Percentiles rank a stretch among this genome's conserved stretches.
Evolutionary conservation across 2,888 invertebrate species (phyloP).

Genomic region (Apamea sordens): DNA sequence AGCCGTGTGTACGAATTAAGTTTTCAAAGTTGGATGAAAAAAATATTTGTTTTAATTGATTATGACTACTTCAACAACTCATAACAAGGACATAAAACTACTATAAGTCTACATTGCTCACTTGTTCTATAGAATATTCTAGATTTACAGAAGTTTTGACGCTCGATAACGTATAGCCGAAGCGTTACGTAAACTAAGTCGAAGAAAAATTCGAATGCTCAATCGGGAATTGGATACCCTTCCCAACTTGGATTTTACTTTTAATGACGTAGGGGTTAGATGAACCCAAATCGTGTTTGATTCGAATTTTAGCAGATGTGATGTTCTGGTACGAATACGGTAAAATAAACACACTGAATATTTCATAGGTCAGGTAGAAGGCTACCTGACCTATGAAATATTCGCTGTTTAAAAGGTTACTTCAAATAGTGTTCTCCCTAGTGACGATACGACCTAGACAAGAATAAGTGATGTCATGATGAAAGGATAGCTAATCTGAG

Average conservation of each 20-base stretch:
- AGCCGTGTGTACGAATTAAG: too few species aligned
- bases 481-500: background rate
- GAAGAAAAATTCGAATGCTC: conserved; percentile 56
- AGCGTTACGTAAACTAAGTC: conserved; percentile 48
- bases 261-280: conserved; percentile 56
- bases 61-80: background rate
- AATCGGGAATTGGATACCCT: conserved; percentile 60
- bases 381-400: background rate
- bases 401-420: background rate
- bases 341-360: background rate
- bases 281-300: conserved; percentile 47
- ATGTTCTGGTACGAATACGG: background rate
- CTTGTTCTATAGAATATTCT: conserved; percentile 37
- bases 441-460: background rate
- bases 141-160: conserved; percentile 39
- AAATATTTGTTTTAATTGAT: background rate
- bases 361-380: background rate
- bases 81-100: background rate
- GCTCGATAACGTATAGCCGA: conserved; percentile 36
- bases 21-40: background rate
- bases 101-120: background rate
- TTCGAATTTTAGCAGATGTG: conserved; percentile 14
- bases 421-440: background rate
- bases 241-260: conserved; percentile 58
- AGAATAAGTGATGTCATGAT: background rate